phyloP scores from a whole-genome alignment of 2,888 invertebrate species.

The Rugalucina vietnamica region DNA sequence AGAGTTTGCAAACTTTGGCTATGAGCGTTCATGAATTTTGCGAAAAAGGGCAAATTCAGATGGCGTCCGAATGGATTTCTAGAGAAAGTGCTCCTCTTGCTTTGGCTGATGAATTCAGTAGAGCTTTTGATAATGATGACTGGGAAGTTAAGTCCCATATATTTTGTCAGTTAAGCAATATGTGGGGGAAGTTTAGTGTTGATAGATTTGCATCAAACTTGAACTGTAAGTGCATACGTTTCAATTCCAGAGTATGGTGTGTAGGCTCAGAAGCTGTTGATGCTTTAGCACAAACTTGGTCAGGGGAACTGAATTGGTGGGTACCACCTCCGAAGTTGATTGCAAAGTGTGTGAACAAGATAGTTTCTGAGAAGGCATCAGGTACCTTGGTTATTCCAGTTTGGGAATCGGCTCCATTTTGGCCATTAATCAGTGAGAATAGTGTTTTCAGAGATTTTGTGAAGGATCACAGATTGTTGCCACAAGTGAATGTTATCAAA shows the following conservation, averaged over 20 bases:
- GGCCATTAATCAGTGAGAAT: not conserved
- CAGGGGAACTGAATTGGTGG: slow-evolving; percentile 21
- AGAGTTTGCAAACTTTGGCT: slow-evolving; percentile 21
- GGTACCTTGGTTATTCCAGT: not conserved
- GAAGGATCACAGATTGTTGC: not conserved
- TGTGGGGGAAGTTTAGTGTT: slow-evolving; percentile 10
- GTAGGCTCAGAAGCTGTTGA: slow-evolving; percentile 1
- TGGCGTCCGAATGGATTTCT: not conserved
- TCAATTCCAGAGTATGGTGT: slow-evolving; percentile 31
- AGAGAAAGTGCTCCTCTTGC: not conserved
- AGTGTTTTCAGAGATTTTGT: not conserved
- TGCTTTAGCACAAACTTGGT: slow-evolving; percentile 25
- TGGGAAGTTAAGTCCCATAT: slow-evolving; percentile 8
- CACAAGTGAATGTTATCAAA: not conserved
- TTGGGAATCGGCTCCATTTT: not conserved
- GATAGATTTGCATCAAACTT: slow-evolving; percentile 32
- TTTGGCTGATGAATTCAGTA: slow-evolving; percentile 24
- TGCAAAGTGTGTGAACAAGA: not conserved
- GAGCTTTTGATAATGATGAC: slow-evolving; percentile 24
- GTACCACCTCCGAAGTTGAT: slow-evolving; percentile 25
- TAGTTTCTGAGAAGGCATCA: not conserved
- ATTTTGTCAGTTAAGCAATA: not conserved
- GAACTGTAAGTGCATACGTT: slow-evolving; percentile 29
- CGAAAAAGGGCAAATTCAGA: not conserved
- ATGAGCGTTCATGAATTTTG: slow-evolving; percentile 15